Percentiles rank a stretch among this genome's conserved stretches.
These are phyloP conservation scores for Ochropacha duplaris DNA, from an alignment of 2,888 invertebrate genomes.

Conservation along the genomic window DNA sequence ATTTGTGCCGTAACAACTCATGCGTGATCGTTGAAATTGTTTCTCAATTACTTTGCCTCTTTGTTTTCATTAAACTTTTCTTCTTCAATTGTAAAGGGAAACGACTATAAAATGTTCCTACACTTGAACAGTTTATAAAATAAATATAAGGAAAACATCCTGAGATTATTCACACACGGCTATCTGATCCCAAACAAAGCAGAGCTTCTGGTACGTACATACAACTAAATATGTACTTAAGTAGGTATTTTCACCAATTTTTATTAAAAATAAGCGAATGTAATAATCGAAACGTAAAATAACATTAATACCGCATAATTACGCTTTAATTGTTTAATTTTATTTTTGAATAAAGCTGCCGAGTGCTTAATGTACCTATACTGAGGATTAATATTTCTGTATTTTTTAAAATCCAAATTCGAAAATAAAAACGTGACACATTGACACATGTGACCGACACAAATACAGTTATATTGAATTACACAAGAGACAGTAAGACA, in stretches of 20 bases:
- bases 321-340: constrained; percentile 14
- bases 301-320: constrained; percentile 22
- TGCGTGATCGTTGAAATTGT: constrained; percentile 80
- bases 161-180: neutral
- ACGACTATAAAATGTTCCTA: constrained; percentile 27
- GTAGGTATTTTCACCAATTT: no score
- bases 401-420: no score
- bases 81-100: constrained; percentile 43
- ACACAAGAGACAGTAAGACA: constrained; percentile 73
- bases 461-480: constrained; percentile 34
- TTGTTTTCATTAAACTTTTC: constrained; percentile 78
- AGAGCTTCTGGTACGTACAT: no score
- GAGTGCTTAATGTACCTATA: no score
- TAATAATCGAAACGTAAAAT: constrained; percentile 33
- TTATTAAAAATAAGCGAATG: no score
- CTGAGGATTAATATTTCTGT: no score
- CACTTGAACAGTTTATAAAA: constrained; percentile 13
- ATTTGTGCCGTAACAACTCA: constrained; percentile 77
- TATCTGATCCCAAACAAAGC: neutral
- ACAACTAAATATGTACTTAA: no score
- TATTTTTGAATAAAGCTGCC: neutral
- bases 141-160: no score
- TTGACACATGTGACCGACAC: neutral
- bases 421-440: no score
- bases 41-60: constrained; percentile 78